Evolutionary conservation across 2,888 invertebrate species (phyloP).

Genomic region (Dascillus cervinus): DNA sequence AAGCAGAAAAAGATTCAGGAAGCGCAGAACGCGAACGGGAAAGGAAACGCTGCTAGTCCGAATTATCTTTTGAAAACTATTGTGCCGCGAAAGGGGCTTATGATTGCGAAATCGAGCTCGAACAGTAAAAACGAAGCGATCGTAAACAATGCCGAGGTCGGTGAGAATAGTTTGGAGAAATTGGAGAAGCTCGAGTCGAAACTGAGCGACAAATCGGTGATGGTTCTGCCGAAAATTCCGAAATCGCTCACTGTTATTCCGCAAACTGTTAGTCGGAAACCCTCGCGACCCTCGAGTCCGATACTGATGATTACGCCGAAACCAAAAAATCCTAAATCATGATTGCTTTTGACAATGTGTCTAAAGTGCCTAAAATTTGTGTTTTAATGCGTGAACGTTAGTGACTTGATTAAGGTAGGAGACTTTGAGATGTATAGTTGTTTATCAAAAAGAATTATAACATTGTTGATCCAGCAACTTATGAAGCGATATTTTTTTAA

Average conservation of each 20-base stretch:
- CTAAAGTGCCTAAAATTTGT: too few species aligned
- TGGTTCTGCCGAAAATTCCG: constrained; percentile 69
- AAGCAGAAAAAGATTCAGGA: constrained; percentile 50
- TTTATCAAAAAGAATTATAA: too few species aligned
- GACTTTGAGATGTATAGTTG: too few species aligned
- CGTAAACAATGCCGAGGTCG: constrained; percentile 17
- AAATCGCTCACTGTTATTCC: constrained; percentile 76
- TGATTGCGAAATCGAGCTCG: constrained; percentile 23
- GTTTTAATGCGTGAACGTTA: too few species aligned
- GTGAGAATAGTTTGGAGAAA: constrained; percentile 38
- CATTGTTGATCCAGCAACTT: too few species aligned
- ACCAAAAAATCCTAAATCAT: constrained; percentile 26
- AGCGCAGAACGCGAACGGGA: constrained; percentile 39
- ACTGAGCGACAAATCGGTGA: constrained; percentile 35
- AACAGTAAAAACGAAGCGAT: constrained; percentile 9
- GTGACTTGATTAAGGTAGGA: too few species aligned
- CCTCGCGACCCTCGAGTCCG: constrained; percentile 33
- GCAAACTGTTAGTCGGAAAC: constrained; percentile 46
- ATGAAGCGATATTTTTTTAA: too few species aligned
- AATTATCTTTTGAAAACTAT: constrained; percentile 30
- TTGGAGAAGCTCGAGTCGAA: constrained; percentile 40
- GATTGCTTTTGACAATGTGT: constrained; percentile 32
- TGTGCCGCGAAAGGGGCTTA: constrained; percentile 28
- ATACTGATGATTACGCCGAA: constrained; percentile 29
- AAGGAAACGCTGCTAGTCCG: constrained; percentile 7